Evolutionary conservation across 2,888 invertebrate genomes (phyloP).

Genomic region (Panopea generosa): DNA sequence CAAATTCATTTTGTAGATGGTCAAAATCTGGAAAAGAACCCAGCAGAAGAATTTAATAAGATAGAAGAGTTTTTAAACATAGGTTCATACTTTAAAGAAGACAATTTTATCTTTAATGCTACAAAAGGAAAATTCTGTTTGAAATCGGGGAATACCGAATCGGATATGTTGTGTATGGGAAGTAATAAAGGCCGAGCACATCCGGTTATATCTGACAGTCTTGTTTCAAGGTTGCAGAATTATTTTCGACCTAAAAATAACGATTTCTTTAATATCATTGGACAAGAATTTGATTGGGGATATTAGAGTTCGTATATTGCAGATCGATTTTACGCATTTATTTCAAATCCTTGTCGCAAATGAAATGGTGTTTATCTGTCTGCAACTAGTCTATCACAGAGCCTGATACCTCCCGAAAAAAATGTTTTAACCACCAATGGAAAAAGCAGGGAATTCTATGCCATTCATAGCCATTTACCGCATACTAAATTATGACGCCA

Average conservation of each 20-base stretch:
- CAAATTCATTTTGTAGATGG: neutral
- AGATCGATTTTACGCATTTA: too few species aligned
- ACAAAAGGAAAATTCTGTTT: neutral
- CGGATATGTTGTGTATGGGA: neutral
- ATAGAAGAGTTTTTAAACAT: neutral
- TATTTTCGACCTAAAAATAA: neutral
- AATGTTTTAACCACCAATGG: too few species aligned
- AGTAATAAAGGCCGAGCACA: conserved; percentile 2
- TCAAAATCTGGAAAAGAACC: neutral
- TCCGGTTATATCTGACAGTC: neutral
- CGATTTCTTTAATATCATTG: neutral
- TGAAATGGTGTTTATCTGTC: too few species aligned
- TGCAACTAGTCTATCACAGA: too few species aligned
- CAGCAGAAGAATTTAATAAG: neutral
- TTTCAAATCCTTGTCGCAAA: too few species aligned
- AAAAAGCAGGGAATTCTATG: too few species aligned
- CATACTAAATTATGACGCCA: too few species aligned
- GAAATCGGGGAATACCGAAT: neutral
- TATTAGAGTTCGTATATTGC: too few species aligned
- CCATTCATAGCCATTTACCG: too few species aligned
- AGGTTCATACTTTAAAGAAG: neutral
- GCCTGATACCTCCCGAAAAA: too few species aligned
- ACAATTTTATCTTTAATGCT: neutral
- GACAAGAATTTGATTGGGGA: neutral
- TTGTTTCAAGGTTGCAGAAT: neutral